Base-by-base conservation (phyloP, 2,888 invertebrate species). In the Stenodema calcarata region DNA sequence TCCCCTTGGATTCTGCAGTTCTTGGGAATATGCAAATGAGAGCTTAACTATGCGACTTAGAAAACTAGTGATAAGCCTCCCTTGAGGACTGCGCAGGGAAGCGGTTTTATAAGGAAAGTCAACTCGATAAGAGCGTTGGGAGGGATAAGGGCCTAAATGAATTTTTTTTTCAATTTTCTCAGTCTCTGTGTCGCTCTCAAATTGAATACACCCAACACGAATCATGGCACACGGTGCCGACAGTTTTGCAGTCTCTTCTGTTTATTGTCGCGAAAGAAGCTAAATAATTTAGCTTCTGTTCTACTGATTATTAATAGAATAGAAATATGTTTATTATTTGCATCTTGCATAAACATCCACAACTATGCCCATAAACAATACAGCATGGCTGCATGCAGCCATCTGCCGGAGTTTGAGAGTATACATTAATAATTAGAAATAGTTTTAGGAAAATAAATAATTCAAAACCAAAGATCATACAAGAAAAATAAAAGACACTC, bases 21-120 rank as follows among this genome's bases (percentile, higher is more conserved):
- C 73, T 73, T 35, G n/a, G 73, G 62, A 30, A 14, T n/a, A 73
- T 73, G 73, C 73, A 73, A 73, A 73, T 73, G 16, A 73, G 73
- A 35, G 30, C 28, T 30, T 27, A 70, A 11, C 30, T 27, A 70
- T 2, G 41, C n/a, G 30, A 73, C 30, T 35, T 41, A 9, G 28
- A 73, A 73, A 73, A 73, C 73, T 73, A 73, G 35, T 73, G 73
- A 73, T 73, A 73, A 73, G 73, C 73, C 30, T 23, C 28, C 18
- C 35, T 73, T 73, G 35, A 73, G 16, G 73, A 6, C 35, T 73
- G 35, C 35, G 35, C 14, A 73, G 73, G 35, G 73, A 73, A 73
- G 73, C 30, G 73, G 30, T 73, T 73, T 73, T 73, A 35, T 18
- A 73, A 73, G 18, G 73, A 18, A 41, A 73, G 35, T 73, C 28